These are phyloP conservation scores for Phytoseiulus persimilis DNA, from an alignment of 2,888 invertebrate species.

Conservation along the genomic window DNA sequence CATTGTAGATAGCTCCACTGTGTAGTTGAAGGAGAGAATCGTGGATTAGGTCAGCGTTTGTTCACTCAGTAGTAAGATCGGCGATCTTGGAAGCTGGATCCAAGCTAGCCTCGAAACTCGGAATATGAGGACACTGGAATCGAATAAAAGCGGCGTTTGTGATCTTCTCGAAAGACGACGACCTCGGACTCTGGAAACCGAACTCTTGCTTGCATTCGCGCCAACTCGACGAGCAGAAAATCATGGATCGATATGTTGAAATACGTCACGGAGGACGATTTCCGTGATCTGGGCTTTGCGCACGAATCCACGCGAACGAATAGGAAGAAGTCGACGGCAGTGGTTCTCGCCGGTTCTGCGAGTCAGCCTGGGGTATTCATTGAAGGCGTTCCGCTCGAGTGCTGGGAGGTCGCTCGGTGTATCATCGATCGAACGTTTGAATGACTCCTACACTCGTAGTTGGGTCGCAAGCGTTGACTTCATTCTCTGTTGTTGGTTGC, in stretches of 20 bases:
- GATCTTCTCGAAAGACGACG: no score
- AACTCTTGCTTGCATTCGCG: no score
- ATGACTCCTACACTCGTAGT: not conserved
- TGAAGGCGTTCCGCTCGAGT: conserved; percentile 5
- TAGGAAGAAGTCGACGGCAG: not conserved
- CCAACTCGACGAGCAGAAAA: no score
- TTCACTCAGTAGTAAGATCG: not conserved
- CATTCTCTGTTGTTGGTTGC: not conserved
- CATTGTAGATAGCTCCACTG: not conserved
- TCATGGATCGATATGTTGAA: no score
- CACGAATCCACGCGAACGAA: no score
- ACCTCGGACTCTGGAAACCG: no score
- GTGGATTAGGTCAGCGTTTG: not conserved
- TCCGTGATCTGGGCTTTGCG: no score
- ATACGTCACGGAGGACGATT: no score
- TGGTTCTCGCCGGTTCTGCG: not conserved
- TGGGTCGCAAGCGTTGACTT: not conserved
- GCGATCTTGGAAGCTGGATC: no score
- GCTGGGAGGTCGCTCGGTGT: not conserved
- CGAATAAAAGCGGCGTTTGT: no score
- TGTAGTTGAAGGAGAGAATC: not conserved
- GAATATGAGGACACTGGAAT: no score
- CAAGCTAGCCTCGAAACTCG: no score
- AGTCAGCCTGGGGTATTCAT: not conserved
- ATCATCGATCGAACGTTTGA: not conserved